Evolutionary conservation across 2,113 vertebrate species (phyloP).

Genomic region (Sula dactylatra): DNA sequence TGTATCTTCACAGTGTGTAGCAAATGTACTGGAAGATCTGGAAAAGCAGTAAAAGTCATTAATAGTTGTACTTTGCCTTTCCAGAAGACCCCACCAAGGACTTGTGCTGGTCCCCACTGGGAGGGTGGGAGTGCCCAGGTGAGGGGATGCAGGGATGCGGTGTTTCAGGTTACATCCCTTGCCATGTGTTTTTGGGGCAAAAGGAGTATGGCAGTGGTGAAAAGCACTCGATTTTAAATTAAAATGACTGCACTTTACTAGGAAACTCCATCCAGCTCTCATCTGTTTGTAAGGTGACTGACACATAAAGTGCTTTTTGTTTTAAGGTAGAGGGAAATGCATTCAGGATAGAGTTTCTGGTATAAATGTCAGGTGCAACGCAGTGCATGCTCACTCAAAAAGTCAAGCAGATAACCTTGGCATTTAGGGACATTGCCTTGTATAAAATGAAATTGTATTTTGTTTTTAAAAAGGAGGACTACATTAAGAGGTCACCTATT

Average conservation of each 20-base stretch:
- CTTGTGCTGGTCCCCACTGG: background rate
- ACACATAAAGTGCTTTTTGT: constrained; percentile 72
- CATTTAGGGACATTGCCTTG: constrained; percentile 79
- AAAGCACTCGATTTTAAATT: constrained; percentile 56
- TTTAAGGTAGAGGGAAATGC: constrained; percentile 67
- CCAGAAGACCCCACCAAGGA: background rate
- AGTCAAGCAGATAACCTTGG: constrained; percentile 88
- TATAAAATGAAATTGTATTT: constrained; percentile 70
- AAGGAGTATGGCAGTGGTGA: background rate
- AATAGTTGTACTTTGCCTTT: background rate
- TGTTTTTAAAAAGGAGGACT: constrained; percentile 74
- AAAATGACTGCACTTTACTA: constrained; percentile 53
- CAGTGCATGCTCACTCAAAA: constrained; percentile 68
- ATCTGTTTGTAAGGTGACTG: constrained; percentile 73
- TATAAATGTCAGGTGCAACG: constrained; percentile 83
- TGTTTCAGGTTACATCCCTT: background rate
- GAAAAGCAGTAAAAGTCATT: background rate
- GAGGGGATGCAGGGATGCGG: background rate
- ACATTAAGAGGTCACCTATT: constrained; percentile 88
- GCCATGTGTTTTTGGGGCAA: background rate
- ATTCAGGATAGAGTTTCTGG: constrained; percentile 63
- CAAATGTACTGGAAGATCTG: background rate
- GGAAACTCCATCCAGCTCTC: constrained; percentile 59
- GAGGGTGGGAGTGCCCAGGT: background rate
- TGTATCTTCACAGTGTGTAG: background rate